Conservation (phyloP, 2,888 invertebrate species). For the Melinaea marsaeus region DNA sequence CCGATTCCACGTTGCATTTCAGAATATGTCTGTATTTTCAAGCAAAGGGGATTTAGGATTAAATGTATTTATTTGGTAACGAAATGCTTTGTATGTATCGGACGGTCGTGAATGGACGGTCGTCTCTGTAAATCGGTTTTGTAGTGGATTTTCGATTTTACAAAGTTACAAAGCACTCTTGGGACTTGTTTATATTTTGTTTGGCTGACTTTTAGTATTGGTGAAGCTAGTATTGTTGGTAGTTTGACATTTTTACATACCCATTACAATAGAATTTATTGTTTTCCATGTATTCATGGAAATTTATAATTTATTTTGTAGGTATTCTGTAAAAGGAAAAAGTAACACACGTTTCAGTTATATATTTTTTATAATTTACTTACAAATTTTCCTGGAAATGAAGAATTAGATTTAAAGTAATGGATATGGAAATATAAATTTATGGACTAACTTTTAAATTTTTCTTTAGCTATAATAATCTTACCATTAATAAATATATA, state of each 20-base stretch:
- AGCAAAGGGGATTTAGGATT: slow-evolving; percentile 17
- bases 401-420: too few species aligned
- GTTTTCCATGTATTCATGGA: too few species aligned
- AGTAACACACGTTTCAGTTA: too few species aligned
- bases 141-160: slow-evolving; percentile 17
- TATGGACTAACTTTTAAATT: too few species aligned
- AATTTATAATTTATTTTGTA: too few species aligned
- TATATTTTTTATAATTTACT: too few species aligned
- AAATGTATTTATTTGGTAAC: slow-evolving; percentile 14
- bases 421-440: too few species aligned
- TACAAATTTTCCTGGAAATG: too few species aligned
- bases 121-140: slow-evolving; percentile 17
- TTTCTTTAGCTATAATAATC: too few species aligned
- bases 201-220: neutral
- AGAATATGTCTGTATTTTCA: slow-evolving; percentile 17
- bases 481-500: too few species aligned
- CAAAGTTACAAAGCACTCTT: slow-evolving; percentile 1
- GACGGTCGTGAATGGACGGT: slow-evolving; percentile 7
- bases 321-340: too few species aligned
- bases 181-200: slow-evolving; percentile 4
- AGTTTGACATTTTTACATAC: neutral
- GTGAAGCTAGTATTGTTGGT: neutral
- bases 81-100: slow-evolving; percentile 15
- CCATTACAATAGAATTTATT: neutral
- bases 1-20: neutral